Evolutionary conservation across 2,888 invertebrate species (phyloP).

Genomic region (Lymantria dispar): DNA sequence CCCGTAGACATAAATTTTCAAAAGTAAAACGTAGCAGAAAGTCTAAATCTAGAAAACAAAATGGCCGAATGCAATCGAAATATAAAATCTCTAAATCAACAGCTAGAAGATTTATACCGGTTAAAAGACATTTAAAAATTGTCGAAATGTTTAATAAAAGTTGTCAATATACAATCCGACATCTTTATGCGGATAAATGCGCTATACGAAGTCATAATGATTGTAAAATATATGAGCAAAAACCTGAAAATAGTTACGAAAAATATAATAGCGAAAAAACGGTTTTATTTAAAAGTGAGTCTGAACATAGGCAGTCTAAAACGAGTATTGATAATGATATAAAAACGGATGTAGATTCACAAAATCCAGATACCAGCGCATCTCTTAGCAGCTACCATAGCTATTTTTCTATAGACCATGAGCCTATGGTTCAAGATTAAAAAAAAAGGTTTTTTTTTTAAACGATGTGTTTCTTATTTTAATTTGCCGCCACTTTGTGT

Average conservation of each 20-base stretch:
- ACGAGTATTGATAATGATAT: neutral
- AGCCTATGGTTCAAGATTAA: constrained; percentile 41
- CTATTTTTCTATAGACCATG: constrained; percentile 41
- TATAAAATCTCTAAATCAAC: neutral
- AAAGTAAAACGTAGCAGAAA: neutral
- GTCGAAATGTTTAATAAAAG: neutral
- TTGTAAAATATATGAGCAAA: neutral
- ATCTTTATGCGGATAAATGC: neutral
- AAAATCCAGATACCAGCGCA: constrained; percentile 23
- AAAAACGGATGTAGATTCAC: neutral
- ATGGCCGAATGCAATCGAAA: neutral
- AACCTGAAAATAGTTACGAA: neutral
- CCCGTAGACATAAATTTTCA: neutral
- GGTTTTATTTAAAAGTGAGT: neutral
- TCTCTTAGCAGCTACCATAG: constrained; percentile 45
- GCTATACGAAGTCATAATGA: neutral
- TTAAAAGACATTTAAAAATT: neutral
- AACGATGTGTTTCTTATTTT: neutral
- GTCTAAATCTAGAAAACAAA: neutral
- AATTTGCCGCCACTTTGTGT: neutral
- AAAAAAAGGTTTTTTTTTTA: neutral
- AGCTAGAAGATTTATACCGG: neutral
- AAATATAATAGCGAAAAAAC: neutral
- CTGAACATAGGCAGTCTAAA: neutral
- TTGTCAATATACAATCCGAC: neutral